Evolutionary conservation across 2,797 vertebrate genomes (phyloP), one percentile per base, ranked within the genome.

Genomic region (Falco naumanni): DNA sequence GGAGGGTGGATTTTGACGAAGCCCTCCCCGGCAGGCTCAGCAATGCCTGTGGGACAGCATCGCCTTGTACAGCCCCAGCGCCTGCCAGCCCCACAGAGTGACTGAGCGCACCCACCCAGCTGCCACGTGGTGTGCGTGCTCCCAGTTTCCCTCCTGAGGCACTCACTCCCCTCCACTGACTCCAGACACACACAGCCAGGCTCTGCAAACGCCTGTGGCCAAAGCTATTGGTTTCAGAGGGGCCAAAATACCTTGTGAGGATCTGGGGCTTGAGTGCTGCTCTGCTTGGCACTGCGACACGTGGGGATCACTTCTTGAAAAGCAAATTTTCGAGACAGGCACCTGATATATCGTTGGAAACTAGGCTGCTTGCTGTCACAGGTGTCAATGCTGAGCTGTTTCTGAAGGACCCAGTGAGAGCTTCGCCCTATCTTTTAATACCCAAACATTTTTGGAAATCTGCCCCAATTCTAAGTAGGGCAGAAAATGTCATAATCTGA

Each of bases 381-480:
- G 90, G 92, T 91, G 78, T 12, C 90, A 16, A 2, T 22, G 84
- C 78, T 37, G 24, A 10, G 71, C 87, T 63, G 5, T 15, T 61
- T 15, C 53, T 41, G 21, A 11, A 37, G 82, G 90, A 51, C 68
- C 74, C 4, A 11, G 25, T 50, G 76, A 69, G 77, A 86, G 21
- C 77, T 78, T 28, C 5, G 2, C 7, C 29, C 2, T 0, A 1
- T 20, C 93, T 86, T 89, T 76, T 48, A 24, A 69, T 94, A 53
- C 87, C 69, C 90, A 90, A 89, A 78, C 65, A 1, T 5, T 87
- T 95, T 93, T 57, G 95, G 92, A 82, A 91, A 93, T 89, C 78
- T 91, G 90, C 85, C 92, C 92, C 95, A 41, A 0, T 94, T 93
- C 69, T 75, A 95, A 94, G 92, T 95, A 96, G 94, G 94, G 88